phyloP scores from a whole-genome alignment of 2,113 vertebrate genomes.

The Tricholaema leucomelas region DNA sequence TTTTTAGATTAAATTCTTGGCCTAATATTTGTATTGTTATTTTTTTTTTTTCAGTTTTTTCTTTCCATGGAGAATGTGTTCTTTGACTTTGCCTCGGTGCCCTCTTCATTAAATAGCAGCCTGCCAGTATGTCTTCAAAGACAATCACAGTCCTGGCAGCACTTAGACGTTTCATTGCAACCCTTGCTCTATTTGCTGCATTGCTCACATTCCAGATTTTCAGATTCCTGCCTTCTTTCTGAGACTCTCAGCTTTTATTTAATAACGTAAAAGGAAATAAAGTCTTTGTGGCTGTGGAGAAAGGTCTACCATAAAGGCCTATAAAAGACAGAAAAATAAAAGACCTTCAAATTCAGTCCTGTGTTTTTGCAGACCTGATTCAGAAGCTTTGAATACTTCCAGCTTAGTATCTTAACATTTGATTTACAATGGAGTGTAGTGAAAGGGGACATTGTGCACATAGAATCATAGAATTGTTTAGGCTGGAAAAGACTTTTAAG shows the following conservation, averaged over 20 bases:
- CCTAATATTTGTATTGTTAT: not conserved
- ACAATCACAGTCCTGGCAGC: not conserved
- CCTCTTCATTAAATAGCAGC: not conserved
- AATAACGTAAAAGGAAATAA: slow-evolving; percentile 8
- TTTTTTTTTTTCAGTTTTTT: not conserved
- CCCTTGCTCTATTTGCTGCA: not conserved
- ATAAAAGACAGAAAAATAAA: not conserved
- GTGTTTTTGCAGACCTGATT: not conserved
- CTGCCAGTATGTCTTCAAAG: not conserved
- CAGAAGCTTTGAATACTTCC: not conserved
- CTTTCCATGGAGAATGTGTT: not conserved
- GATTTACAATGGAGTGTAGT: not conserved
- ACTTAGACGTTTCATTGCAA: not conserved
- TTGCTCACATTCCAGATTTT: not conserved
- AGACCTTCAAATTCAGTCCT: not conserved
- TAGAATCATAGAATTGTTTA: too few species aligned
- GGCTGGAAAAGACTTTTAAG: too few species aligned
- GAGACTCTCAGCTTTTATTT: not conserved
- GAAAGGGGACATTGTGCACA: not conserved
- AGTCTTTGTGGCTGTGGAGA: not conserved
- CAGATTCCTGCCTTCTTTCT: not conserved
- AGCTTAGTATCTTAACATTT: not conserved
- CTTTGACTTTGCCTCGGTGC: not conserved
- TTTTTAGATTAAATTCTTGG: not conserved
- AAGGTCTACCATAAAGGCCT: not conserved